A percentile compares a stretch with the other conserved stretches of the same genome.
These are phyloP conservation scores for Baryphthengus martii DNA, from an alignment of 2,113 vertebrate genomes.

Conservation along the genomic window DNA sequence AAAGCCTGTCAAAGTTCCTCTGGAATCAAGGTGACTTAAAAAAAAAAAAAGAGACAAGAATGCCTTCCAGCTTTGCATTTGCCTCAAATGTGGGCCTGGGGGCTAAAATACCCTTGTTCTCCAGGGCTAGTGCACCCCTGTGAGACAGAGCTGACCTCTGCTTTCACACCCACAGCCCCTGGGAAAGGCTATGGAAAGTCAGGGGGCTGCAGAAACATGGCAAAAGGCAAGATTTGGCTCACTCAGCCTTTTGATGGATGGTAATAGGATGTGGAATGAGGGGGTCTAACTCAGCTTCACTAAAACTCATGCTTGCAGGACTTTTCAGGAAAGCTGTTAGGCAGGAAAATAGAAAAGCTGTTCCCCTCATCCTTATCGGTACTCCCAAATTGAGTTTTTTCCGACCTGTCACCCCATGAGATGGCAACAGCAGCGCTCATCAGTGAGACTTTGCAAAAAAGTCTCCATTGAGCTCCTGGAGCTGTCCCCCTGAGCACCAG, in stretches of 20 bases:
- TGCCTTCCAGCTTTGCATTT: neutral
- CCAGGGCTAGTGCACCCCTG: neutral
- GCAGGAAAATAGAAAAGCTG: neutral
- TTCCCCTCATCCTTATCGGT: neutral
- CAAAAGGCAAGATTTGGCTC: neutral
- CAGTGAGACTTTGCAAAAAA: no score
- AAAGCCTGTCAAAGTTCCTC: no score
- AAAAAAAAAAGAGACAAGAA: neutral
- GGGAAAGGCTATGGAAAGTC: neutral
- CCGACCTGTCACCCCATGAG: neutral
- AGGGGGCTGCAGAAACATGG: neutral
- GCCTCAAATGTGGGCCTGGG: neutral
- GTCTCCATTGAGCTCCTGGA: neutral
- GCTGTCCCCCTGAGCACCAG: fast-evolving
- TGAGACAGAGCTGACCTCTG: neutral
- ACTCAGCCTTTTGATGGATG: neutral
- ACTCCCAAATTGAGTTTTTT: neutral
- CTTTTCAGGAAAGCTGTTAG: neutral
- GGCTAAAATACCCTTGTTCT: neutral
- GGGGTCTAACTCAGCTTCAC: neutral
- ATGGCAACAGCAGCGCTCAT: neutral
- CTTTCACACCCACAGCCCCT: neutral
- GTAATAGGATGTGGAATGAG: neutral
- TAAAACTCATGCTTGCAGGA: neutral
- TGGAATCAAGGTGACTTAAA: no score